Percentiles rank a stretch among this genome's conserved stretches.
Evolutionary conservation across 2,113 vertebrate species (phyloP).

Genomic region (Addax nasomaculatus): DNA sequence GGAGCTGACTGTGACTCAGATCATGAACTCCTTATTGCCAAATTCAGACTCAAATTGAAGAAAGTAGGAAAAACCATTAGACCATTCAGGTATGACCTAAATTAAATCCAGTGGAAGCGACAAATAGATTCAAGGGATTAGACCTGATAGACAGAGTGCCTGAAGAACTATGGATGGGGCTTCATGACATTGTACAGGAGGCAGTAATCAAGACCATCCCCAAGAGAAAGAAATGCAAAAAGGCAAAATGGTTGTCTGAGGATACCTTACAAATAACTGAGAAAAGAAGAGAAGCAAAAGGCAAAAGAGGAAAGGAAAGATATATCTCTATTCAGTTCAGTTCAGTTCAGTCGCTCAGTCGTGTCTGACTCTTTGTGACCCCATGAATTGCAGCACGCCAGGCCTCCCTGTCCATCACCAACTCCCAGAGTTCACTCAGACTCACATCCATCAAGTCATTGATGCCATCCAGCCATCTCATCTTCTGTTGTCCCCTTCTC

Average conservation of each 20-base stretch:
- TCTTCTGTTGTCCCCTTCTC: too few species aligned
- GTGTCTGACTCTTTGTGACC: too few species aligned
- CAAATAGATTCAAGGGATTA: background rate
- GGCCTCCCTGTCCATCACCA: too few species aligned
- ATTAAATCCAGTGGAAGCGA: background rate
- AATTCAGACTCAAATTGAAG: background rate
- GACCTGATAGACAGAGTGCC: background rate
- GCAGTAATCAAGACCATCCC: background rate
- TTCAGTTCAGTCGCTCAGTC: too few species aligned
- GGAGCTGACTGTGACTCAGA: background rate
- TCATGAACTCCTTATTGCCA: background rate
- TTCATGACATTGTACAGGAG: background rate
- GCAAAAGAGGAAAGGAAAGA: background rate
- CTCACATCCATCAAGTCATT: fast-evolving
- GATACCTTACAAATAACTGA: background rate
- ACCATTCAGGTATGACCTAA: background rate
- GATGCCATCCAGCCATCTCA: too few species aligned
- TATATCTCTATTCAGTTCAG: background rate
- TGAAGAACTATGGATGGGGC: background rate
- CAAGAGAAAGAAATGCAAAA: background rate
- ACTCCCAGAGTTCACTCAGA: too few species aligned
- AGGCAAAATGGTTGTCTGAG: background rate
- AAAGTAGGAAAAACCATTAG: background rate
- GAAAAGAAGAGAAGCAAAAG: background rate
- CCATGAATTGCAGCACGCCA: too few species aligned